These are phyloP conservation scores for Phrynocephalus versicolor DNA, from an alignment of 2,113 vertebrate species.

Conservation along the genomic window DNA sequence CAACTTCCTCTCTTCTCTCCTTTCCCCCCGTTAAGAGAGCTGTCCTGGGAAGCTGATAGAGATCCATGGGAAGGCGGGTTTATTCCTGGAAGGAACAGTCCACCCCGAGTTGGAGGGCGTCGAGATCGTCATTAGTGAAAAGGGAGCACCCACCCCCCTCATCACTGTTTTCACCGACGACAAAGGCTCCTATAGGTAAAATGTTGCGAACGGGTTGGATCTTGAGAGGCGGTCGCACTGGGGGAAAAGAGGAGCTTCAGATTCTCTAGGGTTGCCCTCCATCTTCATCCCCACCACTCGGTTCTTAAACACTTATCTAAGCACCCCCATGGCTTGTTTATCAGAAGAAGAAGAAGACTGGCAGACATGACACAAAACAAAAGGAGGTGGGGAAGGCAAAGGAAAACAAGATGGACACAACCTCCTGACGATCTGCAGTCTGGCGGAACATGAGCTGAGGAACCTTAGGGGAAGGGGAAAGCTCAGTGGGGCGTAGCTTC, in stretches of 20 bases:
- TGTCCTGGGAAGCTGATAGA: conserved; percentile 94
- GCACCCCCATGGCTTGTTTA: too few species aligned
- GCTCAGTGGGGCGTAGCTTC: neutral
- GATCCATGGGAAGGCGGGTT: conserved; percentile 89
- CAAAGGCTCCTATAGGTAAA: conserved; percentile 91
- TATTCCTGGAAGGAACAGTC: conserved; percentile 91
- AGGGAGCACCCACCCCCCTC: conserved; percentile 79
- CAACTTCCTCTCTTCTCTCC: neutral
- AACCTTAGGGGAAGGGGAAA: neutral
- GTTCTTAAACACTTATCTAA: too few species aligned
- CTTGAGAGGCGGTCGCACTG: neutral
- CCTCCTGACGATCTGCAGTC: neutral
- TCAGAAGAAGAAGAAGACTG: too few species aligned
- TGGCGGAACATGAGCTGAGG: neutral
- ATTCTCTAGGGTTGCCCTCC: too few species aligned
- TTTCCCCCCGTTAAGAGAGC: conserved; percentile 78
- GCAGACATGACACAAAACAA: neutral
- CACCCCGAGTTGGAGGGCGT: conserved; percentile 90
- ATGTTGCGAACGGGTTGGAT: neutral
- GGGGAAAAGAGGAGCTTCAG: too few species aligned
- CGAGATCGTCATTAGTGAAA: conserved; percentile 91
- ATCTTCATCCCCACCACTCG: too few species aligned
- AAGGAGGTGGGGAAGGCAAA: neutral
- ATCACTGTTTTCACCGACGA: conserved; percentile 89
- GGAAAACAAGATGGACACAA: neutral